phyloP scores from a whole-genome alignment of 2,797 vertebrate genomes.

The Amazona ochrocephala region DNA sequence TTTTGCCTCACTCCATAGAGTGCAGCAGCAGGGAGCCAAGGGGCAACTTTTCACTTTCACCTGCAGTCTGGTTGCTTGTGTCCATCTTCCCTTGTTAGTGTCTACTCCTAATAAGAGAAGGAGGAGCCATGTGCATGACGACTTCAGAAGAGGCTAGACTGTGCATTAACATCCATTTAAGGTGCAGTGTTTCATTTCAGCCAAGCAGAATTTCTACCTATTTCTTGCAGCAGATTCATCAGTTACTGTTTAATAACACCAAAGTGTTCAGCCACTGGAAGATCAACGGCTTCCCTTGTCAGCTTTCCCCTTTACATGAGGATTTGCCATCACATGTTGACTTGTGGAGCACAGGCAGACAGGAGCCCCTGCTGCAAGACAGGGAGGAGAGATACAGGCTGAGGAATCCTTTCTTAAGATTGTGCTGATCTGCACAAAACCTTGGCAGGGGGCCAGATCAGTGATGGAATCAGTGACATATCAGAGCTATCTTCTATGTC shows the following conservation, averaged over 20 bases:
- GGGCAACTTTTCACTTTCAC: neutral
- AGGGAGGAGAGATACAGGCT: neutral
- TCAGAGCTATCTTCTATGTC: neutral
- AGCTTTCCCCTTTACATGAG: neutral
- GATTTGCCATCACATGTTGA: neutral
- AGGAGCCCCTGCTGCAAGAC: neutral
- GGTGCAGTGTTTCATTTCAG: slow-evolving; percentile 59
- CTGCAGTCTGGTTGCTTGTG: neutral
- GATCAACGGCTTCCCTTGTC: neutral
- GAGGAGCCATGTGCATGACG: neutral
- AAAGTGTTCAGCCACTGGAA: neutral
- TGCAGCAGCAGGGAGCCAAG: neutral
- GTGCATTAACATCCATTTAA: neutral
- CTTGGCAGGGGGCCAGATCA: neutral
- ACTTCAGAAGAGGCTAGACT: neutral
- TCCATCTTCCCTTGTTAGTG: neutral
- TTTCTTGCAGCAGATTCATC: neutral
- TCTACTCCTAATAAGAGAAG: neutral
- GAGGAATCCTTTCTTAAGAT: neutral
- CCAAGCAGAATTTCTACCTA: neutral
- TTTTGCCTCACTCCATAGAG: neutral
- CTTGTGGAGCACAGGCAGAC: neutral
- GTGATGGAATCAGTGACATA: neutral
- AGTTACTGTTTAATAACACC: neutral
- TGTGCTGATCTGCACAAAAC: neutral